Evolutionary conservation across 2,888 invertebrate species (phyloP), one percentile per base, ranked within the genome.

Genomic region (Furcula furcula): DNA sequence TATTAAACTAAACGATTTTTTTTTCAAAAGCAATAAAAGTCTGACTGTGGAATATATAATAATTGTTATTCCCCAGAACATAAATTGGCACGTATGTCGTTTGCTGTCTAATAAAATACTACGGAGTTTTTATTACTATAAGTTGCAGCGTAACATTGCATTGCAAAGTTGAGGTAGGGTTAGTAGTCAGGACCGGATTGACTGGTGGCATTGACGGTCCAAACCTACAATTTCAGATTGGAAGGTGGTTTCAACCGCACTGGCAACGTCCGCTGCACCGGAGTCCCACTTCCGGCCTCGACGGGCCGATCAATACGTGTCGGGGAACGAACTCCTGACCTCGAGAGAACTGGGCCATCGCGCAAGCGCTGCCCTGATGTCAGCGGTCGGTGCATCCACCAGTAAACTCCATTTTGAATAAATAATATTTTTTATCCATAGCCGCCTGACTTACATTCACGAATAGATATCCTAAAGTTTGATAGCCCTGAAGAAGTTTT

Each of bases 271-370:
- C 74, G 65, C 65, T 86, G 87, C 87, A 87, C 66, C 69, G 74
- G 60, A 66, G 72, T 66, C 65, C 68, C 55, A 74, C 75, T 85
- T 87, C 85, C 85, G 81, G 78, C 81, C 81, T 74, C 75, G 68
- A 55, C 44, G 44, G 46, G 53, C 43, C 76, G 87, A 79, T 87
- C 85, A 84, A 87, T 87, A 86, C 77, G 49, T 63, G 69, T 77
- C 86, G 88, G 85, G 86, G 85, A 88, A 87, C 78, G 88, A 88
- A 86, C 88, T 76, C 76, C 76, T 76, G 87, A 84, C 88, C 87
- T 86, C 83, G 78, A 61, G 53, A 46, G 63, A 88, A 85, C 76
- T 87, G 66, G 88, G 88, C 61, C 88, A 69, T 61, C 84, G 85
- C 88, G 87, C 88, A 87, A 55, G 88, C 88, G 87, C 56, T 46